Percentiles rank a stretch among this genome's conserved stretches.
phyloP scores from a whole-genome alignment of 2,113 vertebrate genomes.

The Phoenicopterus ruber region DNA sequence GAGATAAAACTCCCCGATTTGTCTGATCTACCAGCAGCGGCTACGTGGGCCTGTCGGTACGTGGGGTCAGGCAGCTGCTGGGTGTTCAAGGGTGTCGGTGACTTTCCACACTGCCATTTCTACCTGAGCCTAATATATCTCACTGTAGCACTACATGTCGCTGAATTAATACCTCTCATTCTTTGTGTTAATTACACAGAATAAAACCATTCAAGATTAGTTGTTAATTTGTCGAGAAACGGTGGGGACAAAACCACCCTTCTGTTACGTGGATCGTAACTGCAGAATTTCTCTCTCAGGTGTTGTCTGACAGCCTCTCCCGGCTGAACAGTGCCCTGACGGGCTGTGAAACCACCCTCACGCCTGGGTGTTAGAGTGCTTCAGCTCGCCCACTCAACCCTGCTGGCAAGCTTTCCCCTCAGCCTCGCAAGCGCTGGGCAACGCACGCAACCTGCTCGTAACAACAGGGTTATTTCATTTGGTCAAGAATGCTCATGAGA shows the following conservation, averaged over 20 bases:
- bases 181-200: background rate
- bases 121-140: background rate
- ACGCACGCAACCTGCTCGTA: background rate
- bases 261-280: fast-evolving
- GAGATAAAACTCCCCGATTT: background rate
- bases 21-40: background rate
- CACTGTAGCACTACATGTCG: fast-evolving
- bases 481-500: fast-evolving
- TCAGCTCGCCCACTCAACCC: background rate
- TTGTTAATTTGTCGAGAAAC: background rate
- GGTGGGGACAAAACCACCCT: background rate
- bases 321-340: background rate
- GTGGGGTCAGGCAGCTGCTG: background rate
- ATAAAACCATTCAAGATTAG: background rate
- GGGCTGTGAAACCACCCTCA: background rate
- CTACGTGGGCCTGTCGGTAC: fast-evolving
- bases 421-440: background rate
- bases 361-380: background rate
- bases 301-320: background rate
- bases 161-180: background rate
- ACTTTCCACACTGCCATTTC: background rate
- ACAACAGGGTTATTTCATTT: background rate
- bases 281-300: background rate
- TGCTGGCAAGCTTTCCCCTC: background rate
- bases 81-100: background rate